Evolutionary conservation across 1,140 invertebrate genomes (phyloP), one percentile per base, ranked within the genome.

Genomic region (Orussus abietinus): DNA sequence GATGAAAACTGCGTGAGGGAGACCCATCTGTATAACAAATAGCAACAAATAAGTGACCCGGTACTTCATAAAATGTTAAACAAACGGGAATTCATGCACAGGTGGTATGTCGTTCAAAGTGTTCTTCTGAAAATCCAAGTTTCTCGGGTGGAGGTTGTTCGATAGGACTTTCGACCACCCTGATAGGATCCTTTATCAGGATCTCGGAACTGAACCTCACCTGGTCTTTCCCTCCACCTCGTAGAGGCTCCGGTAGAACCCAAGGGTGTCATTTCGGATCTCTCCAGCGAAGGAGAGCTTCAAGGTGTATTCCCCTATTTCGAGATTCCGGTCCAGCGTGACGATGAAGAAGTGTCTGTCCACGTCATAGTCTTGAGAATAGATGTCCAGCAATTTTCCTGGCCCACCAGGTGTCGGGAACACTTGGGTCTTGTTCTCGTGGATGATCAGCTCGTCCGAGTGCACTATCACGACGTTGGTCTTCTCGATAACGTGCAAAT

Each of bases 1-100:
- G 89, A 79, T 57, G 92, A 81, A 53, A 93, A 84, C 63, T 94
- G 90, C 0, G 88, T 89, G 80, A 83, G 2, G 1, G 81, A 80
- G 11, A 90, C 63, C 59, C 78, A 83, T 40, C 85, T 88, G 46
- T 20, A n/a, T n/a, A n/a, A n/a, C n/a, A n/a, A n/a, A n/a, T n/a
- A n/a, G 69, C 72, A 21, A 49, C 14, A 51, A 18, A 45, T 47
- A 10, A 50, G 14, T 42, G 20, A 51, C 20, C 10, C 10, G 25
- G 10, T 12, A n/a, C n/a, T n/a, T n/a, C n/a, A n/a, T n/a, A n/a
- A n/a, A n/a, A n/a, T n/a, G n/a, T n/a, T n/a, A n/a, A n/a, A n/a
- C n/a, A n/a, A n/a, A n/a, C n/a, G n/a, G n/a, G n/a, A n/a, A n/a
- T n/a, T n/a, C n/a, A n/a, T n/a, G n/a, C n/a, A n/a, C n/a, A n/a